A percentile compares a stretch with the other conserved stretches of the same genome.
These are phyloP conservation scores for Hofmannophila pseudospretella DNA, from an alignment of 2,888 invertebrate genomes.

Conservation along the genomic window DNA sequence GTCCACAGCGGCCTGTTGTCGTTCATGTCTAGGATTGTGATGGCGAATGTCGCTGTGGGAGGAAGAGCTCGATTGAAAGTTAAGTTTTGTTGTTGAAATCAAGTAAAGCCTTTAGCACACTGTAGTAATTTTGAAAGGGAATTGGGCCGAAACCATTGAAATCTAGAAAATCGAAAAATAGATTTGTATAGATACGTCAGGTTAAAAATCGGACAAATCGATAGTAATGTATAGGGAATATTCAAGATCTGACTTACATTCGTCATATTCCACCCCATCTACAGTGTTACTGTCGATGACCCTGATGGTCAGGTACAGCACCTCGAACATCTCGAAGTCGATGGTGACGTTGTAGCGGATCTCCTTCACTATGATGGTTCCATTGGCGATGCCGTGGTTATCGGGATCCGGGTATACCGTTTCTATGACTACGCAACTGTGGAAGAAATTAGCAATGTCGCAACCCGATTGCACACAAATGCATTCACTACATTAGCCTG, in stretches of 20 bases:
- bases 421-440: slow-evolving; percentile 64
- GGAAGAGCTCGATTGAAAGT: neutral
- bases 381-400: slow-evolving; percentile 44
- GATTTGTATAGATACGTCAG: no score
- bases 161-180: no score
- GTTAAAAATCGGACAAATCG: no score
- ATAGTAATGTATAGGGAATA: no score
- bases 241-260: slow-evolving; percentile 71
- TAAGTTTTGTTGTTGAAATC: no score
- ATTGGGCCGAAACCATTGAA: no score
- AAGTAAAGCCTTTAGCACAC: no score
- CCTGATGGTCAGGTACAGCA: slow-evolving; percentile 71
- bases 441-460: no score
- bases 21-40: slow-evolving; percentile 80
- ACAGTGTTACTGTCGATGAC: slow-evolving; percentile 71
- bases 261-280: slow-evolving; percentile 61
- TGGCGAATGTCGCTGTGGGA: slow-evolving; percentile 71
- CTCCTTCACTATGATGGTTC: slow-evolving; percentile 51
- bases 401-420: slow-evolving; percentile 46
- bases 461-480: no score
- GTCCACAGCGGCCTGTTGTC: slow-evolving; percentile 80
- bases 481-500: no score
- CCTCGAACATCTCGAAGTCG: slow-evolving; percentile 80
- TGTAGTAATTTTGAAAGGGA: no score
- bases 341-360: slow-evolving; percentile 59